phyloP scores from a whole-genome alignment of 2,113 vertebrate species.

The Tyrannus savana region DNA sequence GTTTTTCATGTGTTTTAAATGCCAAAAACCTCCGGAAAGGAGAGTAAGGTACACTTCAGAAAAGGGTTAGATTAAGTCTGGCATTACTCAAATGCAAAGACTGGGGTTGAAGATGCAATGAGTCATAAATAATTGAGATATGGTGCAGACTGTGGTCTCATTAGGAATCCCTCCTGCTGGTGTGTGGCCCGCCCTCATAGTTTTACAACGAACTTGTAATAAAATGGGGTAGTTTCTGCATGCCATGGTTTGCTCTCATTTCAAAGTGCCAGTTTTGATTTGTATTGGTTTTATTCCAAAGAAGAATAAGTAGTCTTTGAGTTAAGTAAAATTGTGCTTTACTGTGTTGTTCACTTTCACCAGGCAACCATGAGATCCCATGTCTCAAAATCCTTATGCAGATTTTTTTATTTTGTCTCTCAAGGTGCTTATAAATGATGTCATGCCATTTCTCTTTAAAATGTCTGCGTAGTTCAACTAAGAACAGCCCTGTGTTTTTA shows the following conservation, averaged over 20 bases:
- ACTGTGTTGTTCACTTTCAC: neutral
- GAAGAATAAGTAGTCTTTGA: neutral
- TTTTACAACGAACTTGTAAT: neutral
- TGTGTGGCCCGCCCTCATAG: neutral
- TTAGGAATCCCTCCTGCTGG: neutral
- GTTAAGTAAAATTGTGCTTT: neutral
- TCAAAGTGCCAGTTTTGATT: neutral
- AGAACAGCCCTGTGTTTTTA: neutral
- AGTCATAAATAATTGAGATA: neutral
- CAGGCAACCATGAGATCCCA: neutral
- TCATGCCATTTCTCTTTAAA: neutral
- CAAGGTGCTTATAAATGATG: neutral
- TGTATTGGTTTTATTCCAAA: neutral
- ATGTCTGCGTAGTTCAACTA: neutral
- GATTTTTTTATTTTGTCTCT: neutral
- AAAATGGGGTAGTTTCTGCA: neutral
- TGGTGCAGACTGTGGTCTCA: neutral
- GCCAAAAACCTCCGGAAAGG: neutral
- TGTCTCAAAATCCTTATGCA: neutral
- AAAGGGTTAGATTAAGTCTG: neutral
- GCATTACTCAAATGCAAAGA: neutral
- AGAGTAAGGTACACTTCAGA: neutral
- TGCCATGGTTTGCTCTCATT: neutral
- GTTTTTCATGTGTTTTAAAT: neutral
- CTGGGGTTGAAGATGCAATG: neutral